Base-by-base conservation (phyloP, 2,888 invertebrate species). In the Microdon myrmicae region DNA sequence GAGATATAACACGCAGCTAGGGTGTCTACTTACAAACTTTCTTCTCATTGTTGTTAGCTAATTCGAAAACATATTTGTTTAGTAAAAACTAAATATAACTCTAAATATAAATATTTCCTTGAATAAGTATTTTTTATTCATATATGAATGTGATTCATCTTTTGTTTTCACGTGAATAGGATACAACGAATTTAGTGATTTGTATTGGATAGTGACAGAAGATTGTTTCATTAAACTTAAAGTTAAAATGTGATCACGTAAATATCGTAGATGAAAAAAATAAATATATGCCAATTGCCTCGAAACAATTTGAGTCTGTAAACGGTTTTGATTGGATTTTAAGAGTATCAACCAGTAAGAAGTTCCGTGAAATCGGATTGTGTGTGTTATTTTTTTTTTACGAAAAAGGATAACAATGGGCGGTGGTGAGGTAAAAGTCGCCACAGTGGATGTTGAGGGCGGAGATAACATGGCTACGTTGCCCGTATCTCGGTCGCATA, bases 401-500 rank as follows among this genome's bases (percentile, higher is more conserved):
- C 8, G 5, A 8, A 22, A 6, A 12, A 9, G 12, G 8, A 22
- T 20, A 37, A 69, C 58, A 69, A 86, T 86, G 85, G 84, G 85
- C 71, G 87, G 87, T 77, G 84, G 84, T 76, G 91, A 92, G 82
- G 89, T 92, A 81, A 92, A 92, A 84, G 91, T 92, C 80, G 89
- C 92, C 71, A 92, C 92, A 58, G 93, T 93, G 73, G 92, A 92
- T 81, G 85, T 91, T 74, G 92, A 92, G 82, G 85, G 90, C 69
- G 88, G 90, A 72, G 91, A 92, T 85, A 92, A 92, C 78, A 92
- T 92, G 88, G 92, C 92, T 79, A 92, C 92, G 29, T 84, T 92
- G 80, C 92, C 92, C 71, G 92, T 92, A 58, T 90, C 90, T 67
- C 86, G 90, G 75, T 87, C 88, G 31, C 83, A 84, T 75, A 82